phyloP scores from a whole-genome alignment of 2,888 invertebrate genomes.

The Allolobophora icterica region DNA sequence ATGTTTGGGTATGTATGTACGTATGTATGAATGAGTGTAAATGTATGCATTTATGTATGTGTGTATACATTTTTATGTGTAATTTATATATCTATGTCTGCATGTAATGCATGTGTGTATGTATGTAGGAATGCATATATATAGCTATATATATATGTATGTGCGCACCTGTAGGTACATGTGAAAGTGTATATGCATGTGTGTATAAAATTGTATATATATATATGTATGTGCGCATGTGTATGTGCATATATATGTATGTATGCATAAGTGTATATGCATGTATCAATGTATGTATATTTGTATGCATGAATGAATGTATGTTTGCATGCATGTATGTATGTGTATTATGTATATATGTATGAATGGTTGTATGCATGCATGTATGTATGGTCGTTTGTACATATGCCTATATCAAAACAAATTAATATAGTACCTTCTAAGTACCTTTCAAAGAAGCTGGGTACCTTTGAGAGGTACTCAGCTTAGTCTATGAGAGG shows the following conservation, averaged over 20 bases:
- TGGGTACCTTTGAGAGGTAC: too few species aligned
- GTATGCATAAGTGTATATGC: too few species aligned
- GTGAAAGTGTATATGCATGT: background rate
- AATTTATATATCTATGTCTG: background rate
- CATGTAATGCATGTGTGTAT: background rate
- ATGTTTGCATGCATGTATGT: background rate
- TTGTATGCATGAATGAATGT: background rate
- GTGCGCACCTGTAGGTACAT: background rate
- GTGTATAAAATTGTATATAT: background rate
- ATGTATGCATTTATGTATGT: background rate
- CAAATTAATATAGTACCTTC: too few species aligned
- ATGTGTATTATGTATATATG: background rate
- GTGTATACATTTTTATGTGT: too few species aligned
- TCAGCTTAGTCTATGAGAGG: too few species aligned
- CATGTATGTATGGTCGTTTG: too few species aligned
- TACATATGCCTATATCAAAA: too few species aligned
- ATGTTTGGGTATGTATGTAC: background rate
- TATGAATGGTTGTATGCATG: too few species aligned
- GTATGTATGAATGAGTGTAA: background rate
- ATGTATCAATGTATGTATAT: too few species aligned
- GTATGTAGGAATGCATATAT: background rate
- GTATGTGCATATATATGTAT: too few species aligned
- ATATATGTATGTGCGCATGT: background rate
- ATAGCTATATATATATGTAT: background rate
- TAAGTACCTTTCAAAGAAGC: too few species aligned